Evolutionary conservation across 2,888 invertebrate genomes (phyloP), one percentile per base, ranked within the genome.

Genomic region (Argynnis bischoffii): DNA sequence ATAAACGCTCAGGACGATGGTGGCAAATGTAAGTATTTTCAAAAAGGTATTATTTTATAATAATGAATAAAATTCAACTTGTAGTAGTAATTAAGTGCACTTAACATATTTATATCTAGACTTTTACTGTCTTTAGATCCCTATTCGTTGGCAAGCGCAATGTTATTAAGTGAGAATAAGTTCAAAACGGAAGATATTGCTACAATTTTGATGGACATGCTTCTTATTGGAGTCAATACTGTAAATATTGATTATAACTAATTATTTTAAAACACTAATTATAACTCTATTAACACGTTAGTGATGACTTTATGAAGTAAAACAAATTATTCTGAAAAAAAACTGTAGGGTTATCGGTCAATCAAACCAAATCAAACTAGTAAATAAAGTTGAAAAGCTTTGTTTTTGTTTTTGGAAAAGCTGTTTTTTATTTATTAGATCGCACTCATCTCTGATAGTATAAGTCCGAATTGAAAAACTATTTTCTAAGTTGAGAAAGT

Each of bases 211-310:
- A 93, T 95, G 89, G 95, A 95, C 78, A 94, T 95, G 94, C 87
- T 95, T 55, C 82, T 95, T 6, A 92, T 95, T 75, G 95, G 95
- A 67, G 94, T 95, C 0, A 95, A 95, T 77, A 94, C 95, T 76
- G 94, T 94, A 41, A 61, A 46, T 55, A 59, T 69, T 31, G 4
- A 16, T 41, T 54, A 11, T 41, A 41, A 41, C 35, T 11, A 41
- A 4, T 26, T 26, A 26, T 26, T 26, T 26, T 26, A 5, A 26
- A 26, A 26, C 26, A 26, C 26, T 26, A 4, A 26, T 18, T 18
- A 18, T 26, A 4, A 4, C 26, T 26, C 4, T 26, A 0, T 26
- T 18, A 18, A 18, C 18, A 18, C 2, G 18, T 18, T 18, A 18
- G 18, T 18, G 18, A 18, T 18, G 18, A 18, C 18, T 18, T 18